Evolutionary conservation across 2,113 vertebrate species (phyloP).

Genomic region (Pardalotus punctatus): DNA sequence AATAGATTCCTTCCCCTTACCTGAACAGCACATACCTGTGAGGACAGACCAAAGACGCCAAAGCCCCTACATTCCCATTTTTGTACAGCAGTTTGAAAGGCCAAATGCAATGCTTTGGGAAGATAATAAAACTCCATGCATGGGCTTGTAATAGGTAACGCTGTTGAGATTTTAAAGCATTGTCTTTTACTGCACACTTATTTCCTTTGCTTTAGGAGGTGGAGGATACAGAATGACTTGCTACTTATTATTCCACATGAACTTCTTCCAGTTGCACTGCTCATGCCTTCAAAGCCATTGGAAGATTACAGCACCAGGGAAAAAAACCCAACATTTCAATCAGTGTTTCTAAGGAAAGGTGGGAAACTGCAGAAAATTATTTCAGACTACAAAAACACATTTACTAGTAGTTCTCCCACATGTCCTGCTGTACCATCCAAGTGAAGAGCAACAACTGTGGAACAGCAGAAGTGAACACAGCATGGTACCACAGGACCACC

Average conservation of each 20-base stretch:
- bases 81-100: background rate
- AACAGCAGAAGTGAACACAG: background rate
- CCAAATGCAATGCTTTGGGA: background rate
- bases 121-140: background rate
- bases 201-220: background rate
- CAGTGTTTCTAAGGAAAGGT: background rate
- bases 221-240: background rate
- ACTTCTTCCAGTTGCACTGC: background rate
- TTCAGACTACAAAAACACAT: background rate
- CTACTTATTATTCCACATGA: background rate
- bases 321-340: background rate
- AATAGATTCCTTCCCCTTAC: background rate
- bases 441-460: background rate
- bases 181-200: background rate
- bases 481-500: background rate
- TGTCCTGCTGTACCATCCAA: background rate
- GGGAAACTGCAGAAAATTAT: background rate
- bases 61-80: background rate
- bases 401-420: background rate
- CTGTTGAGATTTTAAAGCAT: background rate
- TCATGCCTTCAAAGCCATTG: background rate
- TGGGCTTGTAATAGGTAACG: background rate
- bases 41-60: background rate
- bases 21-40: background rate
- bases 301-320: background rate